Evolutionary conservation across 92 coral and sea anemone species (phyloP).

Genomic region (Porites lobata): DNA sequence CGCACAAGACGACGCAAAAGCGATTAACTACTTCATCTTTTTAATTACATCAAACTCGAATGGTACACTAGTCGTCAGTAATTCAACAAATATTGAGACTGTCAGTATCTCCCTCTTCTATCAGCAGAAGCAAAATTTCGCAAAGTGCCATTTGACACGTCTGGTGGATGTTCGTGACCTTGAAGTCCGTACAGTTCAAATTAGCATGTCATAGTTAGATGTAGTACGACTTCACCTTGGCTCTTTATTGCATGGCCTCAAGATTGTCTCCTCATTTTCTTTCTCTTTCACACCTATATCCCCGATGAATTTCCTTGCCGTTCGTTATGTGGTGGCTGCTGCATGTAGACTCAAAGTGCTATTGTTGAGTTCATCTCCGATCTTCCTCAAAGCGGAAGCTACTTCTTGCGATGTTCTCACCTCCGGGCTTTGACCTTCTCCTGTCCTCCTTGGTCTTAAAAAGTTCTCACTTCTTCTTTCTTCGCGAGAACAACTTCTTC

Average conservation of each 20-base stretch:
- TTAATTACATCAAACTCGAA: too few relatives aligned
- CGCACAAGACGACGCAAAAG: too few relatives aligned
- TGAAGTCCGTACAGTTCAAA: not conserved
- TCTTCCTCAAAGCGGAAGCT: conserved; percentile 82
- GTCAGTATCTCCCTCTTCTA: not conserved
- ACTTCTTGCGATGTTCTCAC: conserved; percentile 61
- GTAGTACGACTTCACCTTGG: not conserved
- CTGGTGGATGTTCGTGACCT: not conserved
- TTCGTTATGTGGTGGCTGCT: conserved; percentile 22
- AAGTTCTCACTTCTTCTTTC: not conserved
- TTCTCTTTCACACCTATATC: not conserved
- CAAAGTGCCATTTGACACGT: not conserved
- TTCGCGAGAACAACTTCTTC: conserved; percentile 59
- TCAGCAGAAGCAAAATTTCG: not conserved
- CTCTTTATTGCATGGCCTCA: not conserved
- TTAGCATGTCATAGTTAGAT: too few relatives aligned
- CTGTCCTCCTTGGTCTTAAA: not conserved
- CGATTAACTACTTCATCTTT: too few relatives aligned
- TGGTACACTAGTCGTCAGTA: too few relatives aligned
- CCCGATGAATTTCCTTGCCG: not conserved
- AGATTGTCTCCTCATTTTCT: not conserved
- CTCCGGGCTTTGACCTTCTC: conserved; percentile 3
- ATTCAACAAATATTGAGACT: too few relatives aligned
- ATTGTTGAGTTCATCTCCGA: conserved; percentile 95
- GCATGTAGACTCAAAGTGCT: conserved; percentile 59